Evolutionary conservation across 2,888 invertebrate genomes (phyloP).

Genomic region (Caenorhabditis sp.): DNA sequence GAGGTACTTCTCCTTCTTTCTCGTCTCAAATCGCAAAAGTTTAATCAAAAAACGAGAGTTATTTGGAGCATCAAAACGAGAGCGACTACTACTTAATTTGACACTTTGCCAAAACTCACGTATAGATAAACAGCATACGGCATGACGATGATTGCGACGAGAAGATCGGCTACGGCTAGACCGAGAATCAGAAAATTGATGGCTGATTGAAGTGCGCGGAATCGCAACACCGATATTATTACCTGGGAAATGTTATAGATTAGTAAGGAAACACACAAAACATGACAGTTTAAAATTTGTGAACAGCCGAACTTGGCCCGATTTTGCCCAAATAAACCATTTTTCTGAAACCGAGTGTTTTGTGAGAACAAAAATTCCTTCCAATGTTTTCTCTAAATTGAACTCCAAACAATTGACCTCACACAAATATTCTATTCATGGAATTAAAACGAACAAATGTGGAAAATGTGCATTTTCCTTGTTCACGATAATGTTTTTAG

Average conservation of each 20-base stretch:
- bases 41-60: neutral
- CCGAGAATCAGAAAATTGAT: conserved; percentile 99
- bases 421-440: no score
- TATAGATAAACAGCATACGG: conserved; percentile 70
- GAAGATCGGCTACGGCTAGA: conserved; percentile 68
- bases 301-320: neutral
- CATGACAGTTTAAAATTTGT: conserved; percentile 8
- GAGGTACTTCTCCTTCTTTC: neutral
- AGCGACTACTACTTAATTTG: neutral
- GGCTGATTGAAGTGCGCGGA: conserved; percentile 82
- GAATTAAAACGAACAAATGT: no score
- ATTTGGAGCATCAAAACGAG: neutral
- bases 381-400: no score
- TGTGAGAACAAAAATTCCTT: no score
- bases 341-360: no score
- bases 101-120: conserved; percentile 47
- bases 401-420: no score
- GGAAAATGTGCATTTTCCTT: no score
- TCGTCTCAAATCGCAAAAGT: neutral
- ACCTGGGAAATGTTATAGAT: conserved; percentile 27
- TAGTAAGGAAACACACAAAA: neutral
- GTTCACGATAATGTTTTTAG: no score
- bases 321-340: conserved; percentile 5
- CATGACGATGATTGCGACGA: conserved; percentile 69
- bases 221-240: conserved; percentile 67